phyloP scores from a whole-genome alignment of 2,797 vertebrate species.

The Neostethus bicornis region DNA sequence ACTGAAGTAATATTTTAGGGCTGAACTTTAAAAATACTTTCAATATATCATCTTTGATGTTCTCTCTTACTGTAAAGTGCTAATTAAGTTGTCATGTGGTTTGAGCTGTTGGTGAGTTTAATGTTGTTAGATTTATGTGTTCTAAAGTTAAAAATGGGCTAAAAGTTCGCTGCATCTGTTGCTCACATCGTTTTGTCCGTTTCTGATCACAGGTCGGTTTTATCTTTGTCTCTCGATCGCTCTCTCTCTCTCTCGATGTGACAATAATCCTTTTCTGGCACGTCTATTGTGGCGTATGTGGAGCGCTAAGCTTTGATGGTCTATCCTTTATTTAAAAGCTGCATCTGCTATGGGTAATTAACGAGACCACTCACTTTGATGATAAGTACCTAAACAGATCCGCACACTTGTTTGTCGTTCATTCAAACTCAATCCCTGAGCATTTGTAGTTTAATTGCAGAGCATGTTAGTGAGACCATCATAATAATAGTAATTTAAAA shows the following conservation, averaged over 20 bases:
- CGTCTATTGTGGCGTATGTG: slow-evolving; percentile 53
- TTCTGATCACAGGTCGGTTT: slow-evolving; percentile 19
- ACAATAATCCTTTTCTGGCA: slow-evolving; percentile 43
- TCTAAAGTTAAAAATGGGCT: no score
- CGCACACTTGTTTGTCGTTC: slow-evolving; percentile 27
- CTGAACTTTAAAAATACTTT: no score
- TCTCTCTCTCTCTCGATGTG: slow-evolving; percentile 14
- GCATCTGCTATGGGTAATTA: slow-evolving; percentile 85
- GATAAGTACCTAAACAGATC: slow-evolving; percentile 65
- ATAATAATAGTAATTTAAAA: no score
- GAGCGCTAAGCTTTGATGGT: slow-evolving; percentile 74
- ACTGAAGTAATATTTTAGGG: no score
- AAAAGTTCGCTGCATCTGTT: slow-evolving; percentile 10
- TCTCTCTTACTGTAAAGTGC: no score
- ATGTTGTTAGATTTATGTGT: no score
- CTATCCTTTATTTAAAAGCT: slow-evolving; percentile 81
- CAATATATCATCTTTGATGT: no score
- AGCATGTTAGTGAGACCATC: slow-evolving; percentile 14
- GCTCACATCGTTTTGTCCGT: slow-evolving; percentile 15
- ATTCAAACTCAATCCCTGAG: slow-evolving; percentile 12
- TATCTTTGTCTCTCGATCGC: neutral
- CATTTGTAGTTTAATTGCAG: slow-evolving; percentile 17
- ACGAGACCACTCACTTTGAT: slow-evolving; percentile 81
- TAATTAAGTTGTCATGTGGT: no score
- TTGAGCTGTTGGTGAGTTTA: no score